A percentile compares a stretch with the other conserved stretches of the same genome.
These are phyloP conservation scores for Marmota monax DNA, from an alignment of 2,113 vertebrate genomes.

Conservation along the genomic window DNA sequence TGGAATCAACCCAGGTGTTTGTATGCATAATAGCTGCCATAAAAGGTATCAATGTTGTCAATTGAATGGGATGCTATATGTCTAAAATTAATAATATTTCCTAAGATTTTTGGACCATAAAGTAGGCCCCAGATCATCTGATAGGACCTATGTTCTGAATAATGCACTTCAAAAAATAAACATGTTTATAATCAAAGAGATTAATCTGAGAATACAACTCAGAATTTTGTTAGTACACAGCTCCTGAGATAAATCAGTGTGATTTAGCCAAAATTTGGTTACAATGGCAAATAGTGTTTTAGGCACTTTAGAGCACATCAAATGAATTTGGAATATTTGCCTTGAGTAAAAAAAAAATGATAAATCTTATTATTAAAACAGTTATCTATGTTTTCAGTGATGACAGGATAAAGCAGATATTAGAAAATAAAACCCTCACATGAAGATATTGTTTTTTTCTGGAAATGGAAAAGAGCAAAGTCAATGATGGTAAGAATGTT, in stretches of 20 bases:
- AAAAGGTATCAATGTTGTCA: background rate
- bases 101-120: background rate
- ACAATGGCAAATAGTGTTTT: background rate
- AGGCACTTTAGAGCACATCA: background rate
- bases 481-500: background rate
- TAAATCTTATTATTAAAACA: background rate
- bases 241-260: background rate
- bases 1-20: too few relatives aligned
- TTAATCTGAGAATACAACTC: background rate
- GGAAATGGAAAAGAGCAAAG: background rate
- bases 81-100: background rate
- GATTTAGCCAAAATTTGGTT: background rate
- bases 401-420: background rate
- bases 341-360: background rate
- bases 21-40: too few relatives aligned
- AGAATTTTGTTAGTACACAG: background rate
- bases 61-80: background rate
- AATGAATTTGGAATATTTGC: background rate
- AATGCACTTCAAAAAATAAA: background rate
- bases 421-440: background rate
- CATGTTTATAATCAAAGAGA: fast-evolving
- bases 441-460: background rate
- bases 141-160: background rate
- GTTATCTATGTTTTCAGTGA: background rate
- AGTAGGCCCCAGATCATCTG: background rate